Evolutionary conservation across 2,888 invertebrate species (phyloP).

Genomic region (Cheilosia variabilis): DNA sequence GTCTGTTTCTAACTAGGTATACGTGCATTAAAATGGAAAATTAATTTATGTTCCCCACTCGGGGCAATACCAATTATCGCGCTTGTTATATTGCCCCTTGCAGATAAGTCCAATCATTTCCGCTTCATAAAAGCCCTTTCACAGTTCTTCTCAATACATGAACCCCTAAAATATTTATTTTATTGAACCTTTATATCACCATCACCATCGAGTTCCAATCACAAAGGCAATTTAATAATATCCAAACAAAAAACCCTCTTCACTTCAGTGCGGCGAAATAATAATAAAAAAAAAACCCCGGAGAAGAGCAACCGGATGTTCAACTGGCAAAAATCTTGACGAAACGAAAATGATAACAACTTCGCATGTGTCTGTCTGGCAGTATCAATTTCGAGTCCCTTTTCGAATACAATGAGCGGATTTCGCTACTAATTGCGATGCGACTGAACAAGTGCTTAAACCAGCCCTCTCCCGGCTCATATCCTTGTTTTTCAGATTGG

Average conservation of each 20-base stretch:
- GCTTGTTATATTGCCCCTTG: neutral
- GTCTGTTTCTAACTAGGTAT: no score
- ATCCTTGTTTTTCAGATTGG: constrained; percentile 48
- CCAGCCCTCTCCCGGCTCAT: neutral
- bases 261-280: constrained; percentile 1
- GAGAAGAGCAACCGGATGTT: constrained; percentile 55
- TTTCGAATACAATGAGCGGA: constrained; percentile 43
- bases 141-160: neutral
- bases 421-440: constrained; percentile 51
- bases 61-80: neutral
- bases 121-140: neutral
- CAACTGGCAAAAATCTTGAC: constrained; percentile 59
- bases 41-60: no score
- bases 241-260: constrained; percentile 13
- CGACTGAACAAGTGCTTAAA: constrained; percentile 58
- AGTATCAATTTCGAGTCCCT: constrained; percentile 59
- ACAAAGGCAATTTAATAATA: constrained; percentile 11
- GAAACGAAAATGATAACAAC: constrained; percentile 57
- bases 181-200: neutral
- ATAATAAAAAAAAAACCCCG: no score
- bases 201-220: neutral
- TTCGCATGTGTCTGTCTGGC: constrained; percentile 6
- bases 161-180: neutral
- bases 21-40: no score
- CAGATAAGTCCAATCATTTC: constrained; percentile 19